Evolutionary conservation across 2,888 invertebrate species (phyloP).

Genomic region (Chouioia cunea): DNA sequence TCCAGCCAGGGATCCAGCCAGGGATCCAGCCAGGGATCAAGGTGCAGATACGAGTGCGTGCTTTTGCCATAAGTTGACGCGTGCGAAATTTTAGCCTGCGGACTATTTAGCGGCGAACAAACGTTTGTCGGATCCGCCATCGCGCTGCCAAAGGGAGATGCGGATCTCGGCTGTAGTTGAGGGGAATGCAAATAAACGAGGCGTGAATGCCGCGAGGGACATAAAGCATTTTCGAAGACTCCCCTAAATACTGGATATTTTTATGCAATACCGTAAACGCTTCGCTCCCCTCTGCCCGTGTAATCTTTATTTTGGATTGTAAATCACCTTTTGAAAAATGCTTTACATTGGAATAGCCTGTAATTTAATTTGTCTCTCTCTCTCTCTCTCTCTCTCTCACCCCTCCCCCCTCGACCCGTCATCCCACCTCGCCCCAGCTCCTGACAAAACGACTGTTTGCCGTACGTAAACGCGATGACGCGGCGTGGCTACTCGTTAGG

Average conservation of each 20-base stretch:
- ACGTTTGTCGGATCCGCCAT: constrained; percentile 29
- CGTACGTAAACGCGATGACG: background rate
- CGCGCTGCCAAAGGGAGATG: constrained; percentile 18
- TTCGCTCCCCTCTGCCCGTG: background rate
- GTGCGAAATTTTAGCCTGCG: no score
- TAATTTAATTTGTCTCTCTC: no score
- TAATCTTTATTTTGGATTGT: constrained; percentile 4
- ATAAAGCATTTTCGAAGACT: constrained; percentile 23
- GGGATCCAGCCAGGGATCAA: no score
- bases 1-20: no score
- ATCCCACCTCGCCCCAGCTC: no score
- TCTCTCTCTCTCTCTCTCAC: no score
- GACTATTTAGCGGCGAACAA: no score
- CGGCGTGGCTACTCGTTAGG: no score
- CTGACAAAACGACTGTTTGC: no score
- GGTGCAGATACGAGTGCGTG: no score
- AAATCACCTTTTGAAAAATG: background rate
- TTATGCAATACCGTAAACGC: constrained; percentile 6
- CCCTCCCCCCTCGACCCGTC: no score
- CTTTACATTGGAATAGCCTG: background rate
- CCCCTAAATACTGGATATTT: constrained; percentile 18
- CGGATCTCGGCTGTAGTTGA: constrained; percentile 22
- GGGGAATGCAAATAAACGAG: constrained; percentile 43
- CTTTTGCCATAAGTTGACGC: no score
- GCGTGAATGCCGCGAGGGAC: constrained; percentile 28